Percentiles rank a stretch among this genome's conserved stretches.
phyloP scores from a whole-genome alignment of 2,113 vertebrate species.

The Turnix velox region DNA sequence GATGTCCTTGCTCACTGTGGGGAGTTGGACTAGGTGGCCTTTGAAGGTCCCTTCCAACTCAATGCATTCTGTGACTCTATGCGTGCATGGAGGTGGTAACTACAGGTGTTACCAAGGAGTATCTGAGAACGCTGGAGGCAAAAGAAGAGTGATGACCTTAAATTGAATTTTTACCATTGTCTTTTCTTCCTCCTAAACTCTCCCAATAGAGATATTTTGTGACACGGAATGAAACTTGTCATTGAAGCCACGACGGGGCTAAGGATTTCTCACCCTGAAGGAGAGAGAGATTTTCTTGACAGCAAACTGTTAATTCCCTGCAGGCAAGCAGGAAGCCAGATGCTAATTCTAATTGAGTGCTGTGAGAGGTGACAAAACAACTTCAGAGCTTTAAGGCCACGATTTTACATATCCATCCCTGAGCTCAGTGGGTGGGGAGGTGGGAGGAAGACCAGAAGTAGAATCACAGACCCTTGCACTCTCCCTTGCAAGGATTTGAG shows the following conservation, averaged over 20 bases:
- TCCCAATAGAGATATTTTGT: neutral
- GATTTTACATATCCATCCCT: neutral
- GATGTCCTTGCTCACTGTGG: no score
- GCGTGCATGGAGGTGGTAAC: neutral
- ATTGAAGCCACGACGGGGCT: neutral
- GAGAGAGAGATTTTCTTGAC: neutral
- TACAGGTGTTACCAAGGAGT: neutral
- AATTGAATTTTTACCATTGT: neutral
- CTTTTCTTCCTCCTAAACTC: neutral
- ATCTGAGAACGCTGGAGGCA: neutral
- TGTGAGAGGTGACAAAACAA: accelerated
- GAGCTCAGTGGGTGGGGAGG: neutral
- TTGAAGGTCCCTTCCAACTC: no score
- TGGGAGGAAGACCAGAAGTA: neutral
- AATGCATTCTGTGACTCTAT: no score
- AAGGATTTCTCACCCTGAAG: neutral
- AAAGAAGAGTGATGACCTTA: neutral
- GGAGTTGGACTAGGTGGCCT: no score
- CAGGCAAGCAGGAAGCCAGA: neutral
- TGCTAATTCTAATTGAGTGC: neutral
- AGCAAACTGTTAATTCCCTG: neutral
- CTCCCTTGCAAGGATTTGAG: neutral
- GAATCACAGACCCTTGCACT: neutral
- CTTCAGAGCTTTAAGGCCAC: neutral
- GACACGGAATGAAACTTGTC: neutral